phyloP scores from a whole-genome alignment of 2,888 invertebrate genomes.

The Molorchus minor region DNA sequence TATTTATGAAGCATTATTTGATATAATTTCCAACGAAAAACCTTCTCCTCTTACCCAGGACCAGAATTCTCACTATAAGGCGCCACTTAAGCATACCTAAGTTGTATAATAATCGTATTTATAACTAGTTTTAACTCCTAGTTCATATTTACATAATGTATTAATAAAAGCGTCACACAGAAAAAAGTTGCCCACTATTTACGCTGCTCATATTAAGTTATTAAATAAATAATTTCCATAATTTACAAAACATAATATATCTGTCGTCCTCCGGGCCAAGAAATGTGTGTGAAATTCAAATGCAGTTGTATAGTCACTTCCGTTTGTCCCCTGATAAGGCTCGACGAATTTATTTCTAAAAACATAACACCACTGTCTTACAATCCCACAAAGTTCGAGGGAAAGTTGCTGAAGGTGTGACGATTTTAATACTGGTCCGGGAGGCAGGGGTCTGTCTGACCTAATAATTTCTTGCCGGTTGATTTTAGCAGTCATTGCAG shows the following conservation, averaged over 20 bases:
- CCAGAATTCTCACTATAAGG: no score
- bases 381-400: no score
- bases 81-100: no score
- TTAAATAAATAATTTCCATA: constrained; percentile 36
- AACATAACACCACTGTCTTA: no score
- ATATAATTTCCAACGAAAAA: no score
- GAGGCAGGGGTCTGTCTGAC: no score
- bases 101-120: constrained; percentile 18
- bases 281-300: constrained; percentile 48
- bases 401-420: no score
- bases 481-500: no score
- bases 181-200: constrained; percentile 21
- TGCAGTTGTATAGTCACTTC: constrained; percentile 43
- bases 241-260: constrained; percentile 35
- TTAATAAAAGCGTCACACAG: constrained; percentile 13
- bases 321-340: constrained; percentile 41
- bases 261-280: constrained; percentile 35
- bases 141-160: constrained; percentile 22
- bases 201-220: constrained; percentile 19
- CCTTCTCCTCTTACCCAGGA: no score
- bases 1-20: no score
- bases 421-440: no score
- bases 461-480: no score
- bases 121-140: constrained; percentile 4
- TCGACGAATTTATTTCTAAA: constrained; percentile 40